Evolutionary conservation across 2,888 invertebrate genomes (phyloP).

Genomic region (Gnatocerus cornutus): DNA sequence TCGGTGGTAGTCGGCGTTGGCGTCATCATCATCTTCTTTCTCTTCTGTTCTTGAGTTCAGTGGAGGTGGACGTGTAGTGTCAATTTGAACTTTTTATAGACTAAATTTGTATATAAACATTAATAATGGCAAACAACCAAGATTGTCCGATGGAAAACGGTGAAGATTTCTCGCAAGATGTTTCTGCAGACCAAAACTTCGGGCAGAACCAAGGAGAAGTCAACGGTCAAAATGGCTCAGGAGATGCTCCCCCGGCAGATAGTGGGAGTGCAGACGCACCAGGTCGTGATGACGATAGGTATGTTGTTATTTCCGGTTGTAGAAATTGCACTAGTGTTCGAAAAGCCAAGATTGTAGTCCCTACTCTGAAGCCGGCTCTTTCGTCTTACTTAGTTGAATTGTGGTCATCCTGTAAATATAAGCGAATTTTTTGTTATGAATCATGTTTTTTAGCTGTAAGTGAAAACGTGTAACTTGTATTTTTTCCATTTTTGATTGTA

Average conservation of each 20-base stretch:
- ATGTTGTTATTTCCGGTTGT: constrained; percentile 63
- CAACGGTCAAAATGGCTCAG: constrained; percentile 71
- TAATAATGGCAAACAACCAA: constrained; percentile 74
- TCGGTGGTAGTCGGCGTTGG: constrained; percentile 37
- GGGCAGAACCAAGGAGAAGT: constrained; percentile 70
- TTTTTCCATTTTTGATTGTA: constrained; percentile 50
- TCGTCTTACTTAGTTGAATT: constrained; percentile 55
- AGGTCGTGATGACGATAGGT: constrained; percentile 88
- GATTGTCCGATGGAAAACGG: constrained; percentile 83
- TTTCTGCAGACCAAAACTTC: constrained; percentile 76
- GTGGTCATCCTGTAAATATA: constrained; percentile 59
- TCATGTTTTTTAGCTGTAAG: constrained; percentile 58
- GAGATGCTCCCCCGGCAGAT: constrained; percentile 79
- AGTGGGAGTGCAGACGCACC: constrained; percentile 84
- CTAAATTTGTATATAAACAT: constrained; percentile 40
- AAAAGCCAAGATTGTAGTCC: constrained; percentile 18
- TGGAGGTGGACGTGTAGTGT: constrained; percentile 64
- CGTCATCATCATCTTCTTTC: constrained; percentile 54
- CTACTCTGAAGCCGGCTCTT: constrained; percentile 43
- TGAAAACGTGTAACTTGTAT: constrained; percentile 58
- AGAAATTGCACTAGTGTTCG: not conserved
- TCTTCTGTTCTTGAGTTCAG: constrained; percentile 65
- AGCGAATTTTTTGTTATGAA: constrained; percentile 50
- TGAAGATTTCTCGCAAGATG: constrained; percentile 86
- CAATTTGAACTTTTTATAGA: constrained; percentile 44